Evolutionary conservation across 1,140 invertebrate species (phyloP), one percentile per base, ranked within the genome.

Genomic region (Antheraea mylitta): DNA sequence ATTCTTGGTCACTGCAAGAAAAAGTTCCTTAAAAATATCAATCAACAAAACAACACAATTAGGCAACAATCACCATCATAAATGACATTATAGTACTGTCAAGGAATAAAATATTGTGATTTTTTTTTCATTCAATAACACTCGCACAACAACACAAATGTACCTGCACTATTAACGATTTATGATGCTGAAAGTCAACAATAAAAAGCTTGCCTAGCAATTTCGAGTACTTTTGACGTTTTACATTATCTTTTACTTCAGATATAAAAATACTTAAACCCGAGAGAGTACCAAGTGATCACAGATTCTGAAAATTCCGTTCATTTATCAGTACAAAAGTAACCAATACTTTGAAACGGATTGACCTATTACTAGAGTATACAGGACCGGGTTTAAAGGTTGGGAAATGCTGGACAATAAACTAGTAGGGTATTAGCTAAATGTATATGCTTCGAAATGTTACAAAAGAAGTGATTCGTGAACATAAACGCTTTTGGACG

Each of bases 231-330:
- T 53, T 53, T 53, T 53, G 45, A 53, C 45, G 38, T 53, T 53
- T n/a, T 53, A 53, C 45, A 53, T 13, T 16, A 16, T n/a, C 1
- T 82, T 82, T 82, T 42, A 42, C 1, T 42, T 81, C 78, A 83
- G 85, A 81, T 74, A 77, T 81, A 85, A 90, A 88, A 87, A 78
- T 86, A 86, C 87, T 89, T 89, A 90, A 90, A 80, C 85, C 83
- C 83, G 81, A 91, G 89, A 90, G 89, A 91, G 89, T 91, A 91
- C 89, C 89, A 91, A 87, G 88, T 91, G 87, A 91, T 91, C 89
- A 91, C 89, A 91, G 89, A 91, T 91, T 90, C 78, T 85, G 88
- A 91, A 83, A 86, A 79, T 65, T 88, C 87, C 87, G 86, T 81
- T 86, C 86, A 79, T 67, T 48, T 82, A 90, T 90, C 60, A 91